These are phyloP conservation scores for Chaitophorus viminalis DNA, from an alignment of 2,888 invertebrate genomes.

Conservation along the genomic window DNA sequence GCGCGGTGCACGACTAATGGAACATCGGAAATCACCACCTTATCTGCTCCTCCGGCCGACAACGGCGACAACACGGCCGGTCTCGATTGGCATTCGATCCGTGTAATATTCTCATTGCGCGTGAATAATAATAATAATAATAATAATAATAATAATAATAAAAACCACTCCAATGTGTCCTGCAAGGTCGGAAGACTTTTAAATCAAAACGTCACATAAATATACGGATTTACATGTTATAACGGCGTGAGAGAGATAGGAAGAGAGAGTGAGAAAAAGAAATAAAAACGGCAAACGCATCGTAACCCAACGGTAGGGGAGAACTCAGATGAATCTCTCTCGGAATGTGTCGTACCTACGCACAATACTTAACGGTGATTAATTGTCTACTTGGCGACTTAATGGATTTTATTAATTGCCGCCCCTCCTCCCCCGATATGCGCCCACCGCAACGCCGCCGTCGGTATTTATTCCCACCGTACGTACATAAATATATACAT, in stretches of 20 bases:
- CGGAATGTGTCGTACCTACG: slow-evolving; percentile 52
- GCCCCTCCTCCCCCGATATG: slow-evolving; percentile 2
- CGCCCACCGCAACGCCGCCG: slow-evolving; percentile 17
- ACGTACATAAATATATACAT: not conserved
- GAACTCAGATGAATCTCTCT: slow-evolving; percentile 30
- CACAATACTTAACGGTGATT: slow-evolving; percentile 50
- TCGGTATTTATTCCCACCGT: slow-evolving; percentile 1
- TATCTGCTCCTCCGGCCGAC: not conserved
- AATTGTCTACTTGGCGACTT: slow-evolving; percentile 53
- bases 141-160: not conserved
- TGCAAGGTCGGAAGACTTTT: slow-evolving; percentile 37
- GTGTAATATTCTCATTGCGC: not conserved
- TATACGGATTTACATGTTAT: slow-evolving; percentile 46
- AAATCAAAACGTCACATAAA: slow-evolving; percentile 60
- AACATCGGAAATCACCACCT: slow-evolving; percentile 8
- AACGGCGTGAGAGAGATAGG: not conserved
- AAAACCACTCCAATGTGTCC: slow-evolving; percentile 43
- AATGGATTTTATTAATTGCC: slow-evolving; percentile 62
- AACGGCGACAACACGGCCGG: not conserved
- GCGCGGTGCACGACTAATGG: slow-evolving; percentile 14
- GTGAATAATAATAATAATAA: not conserved
- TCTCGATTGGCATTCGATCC: not conserved
- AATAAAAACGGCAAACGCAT: slow-evolving; percentile 30
- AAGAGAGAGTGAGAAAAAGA: not conserved
- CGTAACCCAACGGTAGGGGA: not conserved